Base-by-base conservation (phyloP, 2,888 invertebrate genomes). In the Pharmacophagus antenor region DNA sequence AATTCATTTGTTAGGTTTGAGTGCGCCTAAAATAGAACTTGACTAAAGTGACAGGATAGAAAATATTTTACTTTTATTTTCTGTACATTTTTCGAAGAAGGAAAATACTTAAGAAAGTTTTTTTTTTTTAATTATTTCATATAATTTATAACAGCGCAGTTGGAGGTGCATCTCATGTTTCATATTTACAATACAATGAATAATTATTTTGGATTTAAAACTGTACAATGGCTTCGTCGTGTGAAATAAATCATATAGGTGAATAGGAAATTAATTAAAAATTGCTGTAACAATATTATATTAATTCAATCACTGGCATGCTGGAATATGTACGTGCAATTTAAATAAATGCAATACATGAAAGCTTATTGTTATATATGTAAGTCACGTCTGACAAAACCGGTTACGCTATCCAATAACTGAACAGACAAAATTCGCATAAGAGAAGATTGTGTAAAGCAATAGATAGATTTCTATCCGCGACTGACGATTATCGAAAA, bases 1-100 rank as follows among this genome's bases (percentile, higher is more conserved):
- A 72, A 61, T 60, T 63, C 68, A 65, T 69, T 71, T 74, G 70
- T 69, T 69, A 76, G 79, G 77, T 77, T 74, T 74, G 77, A 75
- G 73, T 70, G 70, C 64, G 65, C 70, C 72, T 68, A 69, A 70
- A 74, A 74, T 77, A 68, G 58, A 74, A 68, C 67, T 67, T 69
- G 65, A 65, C 64, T 61, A 65, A 69, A 70, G 71, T 63, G 65
- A n/a, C 37, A 37, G n/a, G 5, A 37, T 37, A 37, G 37, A 37
- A 37, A 37, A n/a, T 5, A 37, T 37, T 37, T 37, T n/a, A 15
- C 37, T 37, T 37, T 37, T 37, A 37, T n/a, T n/a, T 37, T 31
- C 10, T 31, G 15, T 15, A 12, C 15, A 37, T 37, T 37, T 4
- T 37, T 7, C 5, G 37, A 4, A 15, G 15, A 15, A 5, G 15